These are phyloP conservation scores for Micropoecilia bifurca DNA, from an alignment of 2,797 vertebrate species.

Conservation along the genomic window DNA sequence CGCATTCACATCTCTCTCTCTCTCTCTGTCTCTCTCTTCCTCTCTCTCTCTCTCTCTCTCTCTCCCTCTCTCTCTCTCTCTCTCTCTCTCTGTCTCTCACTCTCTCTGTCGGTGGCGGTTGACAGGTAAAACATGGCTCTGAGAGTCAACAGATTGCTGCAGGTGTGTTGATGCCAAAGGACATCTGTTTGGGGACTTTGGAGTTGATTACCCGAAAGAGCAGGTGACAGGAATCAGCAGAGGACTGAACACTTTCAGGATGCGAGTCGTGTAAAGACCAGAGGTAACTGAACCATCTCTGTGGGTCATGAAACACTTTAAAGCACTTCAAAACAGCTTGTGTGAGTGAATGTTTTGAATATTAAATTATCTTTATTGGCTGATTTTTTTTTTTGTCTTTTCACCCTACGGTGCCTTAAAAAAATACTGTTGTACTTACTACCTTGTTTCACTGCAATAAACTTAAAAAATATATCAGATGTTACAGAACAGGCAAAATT, in stretches of 20 bases:
- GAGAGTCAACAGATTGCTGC: conserved; percentile 60
- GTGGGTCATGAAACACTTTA: neutral
- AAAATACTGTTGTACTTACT: neutral
- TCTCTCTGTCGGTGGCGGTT: conserved; percentile 8
- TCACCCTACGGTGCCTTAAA: neutral
- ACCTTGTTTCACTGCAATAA: neutral
- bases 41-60: too few relatives aligned
- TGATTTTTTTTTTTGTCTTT: neutral
- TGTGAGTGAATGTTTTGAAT: neutral
- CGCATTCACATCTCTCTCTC: conserved; percentile 5
- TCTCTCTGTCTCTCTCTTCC: neutral
- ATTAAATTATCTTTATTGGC: neutral
- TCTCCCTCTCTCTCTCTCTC: neutral
- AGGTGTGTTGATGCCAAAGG: conserved; percentile 44
- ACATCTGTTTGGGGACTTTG: conserved; percentile 52
- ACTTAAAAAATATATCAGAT: neutral
- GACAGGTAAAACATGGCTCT: conserved; percentile 58
- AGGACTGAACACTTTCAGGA: conserved; percentile 6
- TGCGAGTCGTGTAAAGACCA: neutral
- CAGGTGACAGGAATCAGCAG: conserved; percentile 22
- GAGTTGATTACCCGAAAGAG: conserved; percentile 57
- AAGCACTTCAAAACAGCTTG: neutral
- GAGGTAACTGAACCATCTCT: conserved; percentile 3
- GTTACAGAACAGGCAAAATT: neutral
- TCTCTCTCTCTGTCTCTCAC: neutral